Conservation (phyloP, 2,888 invertebrate genomes). For the Phymatocera aterrima region DNA sequence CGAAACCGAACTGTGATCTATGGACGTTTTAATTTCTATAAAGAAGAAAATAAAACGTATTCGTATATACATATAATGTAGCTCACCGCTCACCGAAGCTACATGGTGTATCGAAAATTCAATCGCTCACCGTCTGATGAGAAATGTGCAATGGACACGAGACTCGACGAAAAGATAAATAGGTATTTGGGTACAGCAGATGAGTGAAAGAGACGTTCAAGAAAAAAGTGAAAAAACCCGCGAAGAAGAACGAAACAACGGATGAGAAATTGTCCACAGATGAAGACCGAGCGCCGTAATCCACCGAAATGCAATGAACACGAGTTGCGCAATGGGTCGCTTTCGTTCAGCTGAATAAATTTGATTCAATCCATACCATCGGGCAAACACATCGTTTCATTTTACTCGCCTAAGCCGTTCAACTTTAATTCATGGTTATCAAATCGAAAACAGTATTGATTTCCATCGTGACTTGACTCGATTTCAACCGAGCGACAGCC, state of each 20-base stretch:
- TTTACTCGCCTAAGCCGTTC: neutral
- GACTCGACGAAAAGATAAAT: neutral
- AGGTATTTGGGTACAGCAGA: neutral
- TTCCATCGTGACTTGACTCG: neutral
- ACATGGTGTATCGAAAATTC: conserved; percentile 28
- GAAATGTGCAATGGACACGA: conserved; percentile 18
- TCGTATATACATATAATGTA: neutral
- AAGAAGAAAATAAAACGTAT: too few species aligned
- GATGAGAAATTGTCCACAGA: neutral
- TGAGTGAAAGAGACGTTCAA: neutral
- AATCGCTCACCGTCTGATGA: conserved; percentile 29
- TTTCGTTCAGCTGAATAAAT: neutral
- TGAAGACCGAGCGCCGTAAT: neutral
- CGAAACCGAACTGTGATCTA: conserved; percentile 25
- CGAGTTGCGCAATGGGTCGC: conserved; percentile 10
- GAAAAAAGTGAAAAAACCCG: neutral
- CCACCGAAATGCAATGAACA: conserved; percentile 34
- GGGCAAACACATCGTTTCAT: neutral
- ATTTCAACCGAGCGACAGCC: conserved; percentile 10
- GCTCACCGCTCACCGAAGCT: neutral
- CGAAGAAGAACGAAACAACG: neutral
- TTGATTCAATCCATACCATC: conserved; percentile 2
- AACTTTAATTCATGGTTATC: conserved; percentile 4
- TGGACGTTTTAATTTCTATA: conserved; percentile 14
- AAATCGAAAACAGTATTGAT: neutral